These are phyloP conservation scores for Calephelis nemesis DNA, from an alignment of 1,140 invertebrate species.

Conservation along the genomic window DNA sequence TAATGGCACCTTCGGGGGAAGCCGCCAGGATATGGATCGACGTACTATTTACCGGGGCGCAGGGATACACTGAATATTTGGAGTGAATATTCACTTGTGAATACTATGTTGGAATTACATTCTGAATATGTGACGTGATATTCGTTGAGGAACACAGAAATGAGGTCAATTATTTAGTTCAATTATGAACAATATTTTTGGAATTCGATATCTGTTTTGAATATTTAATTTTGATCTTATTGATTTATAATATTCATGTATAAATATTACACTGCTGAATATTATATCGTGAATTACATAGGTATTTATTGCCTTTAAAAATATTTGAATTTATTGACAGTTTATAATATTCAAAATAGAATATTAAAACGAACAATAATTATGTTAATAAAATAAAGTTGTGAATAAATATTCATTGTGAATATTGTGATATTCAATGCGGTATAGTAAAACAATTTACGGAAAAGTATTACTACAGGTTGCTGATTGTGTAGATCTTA, in stretches of 20 bases:
- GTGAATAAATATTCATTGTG: too few species aligned
- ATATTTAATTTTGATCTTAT: background rate
- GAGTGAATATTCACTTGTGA: constrained; percentile 42
- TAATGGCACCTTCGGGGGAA: constrained; percentile 96
- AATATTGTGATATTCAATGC: too few species aligned
- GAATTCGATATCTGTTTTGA: background rate
- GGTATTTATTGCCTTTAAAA: too few species aligned
- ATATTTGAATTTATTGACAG: too few species aligned
- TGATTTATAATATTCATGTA: too few species aligned
- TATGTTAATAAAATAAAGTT: too few species aligned
- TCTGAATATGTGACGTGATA: background rate
- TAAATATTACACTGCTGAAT: too few species aligned
- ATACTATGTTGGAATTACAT: constrained; percentile 13
- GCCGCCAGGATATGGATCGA: constrained; percentile 98
- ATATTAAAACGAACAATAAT: background rate
- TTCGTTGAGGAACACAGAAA: background rate
- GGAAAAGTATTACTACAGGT: constrained; percentile 3
- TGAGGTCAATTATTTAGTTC: background rate
- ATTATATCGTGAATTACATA: too few species aligned
- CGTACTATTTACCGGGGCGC: constrained; percentile 84
- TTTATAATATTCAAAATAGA: background rate
- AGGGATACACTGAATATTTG: constrained; percentile 74
- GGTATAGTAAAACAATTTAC: background rate
- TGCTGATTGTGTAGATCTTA: background rate
- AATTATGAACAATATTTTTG: background rate